A percentile compares a stretch with the other conserved stretches of the same genome.
Evolutionary conservation across 2,797 vertebrate species (phyloP).

Genomic region (Notolabrus celidotus): DNA sequence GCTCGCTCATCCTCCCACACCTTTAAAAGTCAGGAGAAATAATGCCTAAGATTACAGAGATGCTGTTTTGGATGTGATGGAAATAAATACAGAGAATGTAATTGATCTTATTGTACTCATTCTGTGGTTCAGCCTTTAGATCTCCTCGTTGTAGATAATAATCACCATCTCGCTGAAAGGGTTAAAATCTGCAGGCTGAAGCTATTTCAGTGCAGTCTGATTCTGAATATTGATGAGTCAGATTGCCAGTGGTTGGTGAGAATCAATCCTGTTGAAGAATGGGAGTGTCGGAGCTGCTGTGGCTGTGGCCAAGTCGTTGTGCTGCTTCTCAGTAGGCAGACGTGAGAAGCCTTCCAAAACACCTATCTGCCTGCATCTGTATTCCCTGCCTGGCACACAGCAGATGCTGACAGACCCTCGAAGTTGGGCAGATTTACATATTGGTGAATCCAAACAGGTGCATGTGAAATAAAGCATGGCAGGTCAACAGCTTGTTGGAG

Average conservation of each 20-base stretch:
- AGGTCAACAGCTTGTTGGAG: slow-evolving; percentile 68
- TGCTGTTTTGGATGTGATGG: background rate
- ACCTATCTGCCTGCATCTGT: slow-evolving; percentile 60
- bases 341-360: slow-evolving; percentile 72
- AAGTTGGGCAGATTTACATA: slow-evolving; percentile 65
- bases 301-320: slow-evolving; percentile 69
- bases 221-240: slow-evolving; percentile 80
- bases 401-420: slow-evolving; percentile 71
- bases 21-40: background rate
- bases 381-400: slow-evolving; percentile 58
- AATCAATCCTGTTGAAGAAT: slow-evolving; percentile 81
- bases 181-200: slow-evolving; percentile 58
- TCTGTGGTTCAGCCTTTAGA: background rate
- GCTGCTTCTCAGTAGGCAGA: slow-evolving; percentile 60
- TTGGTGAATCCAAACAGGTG: slow-evolving; percentile 66
- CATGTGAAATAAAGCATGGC: slow-evolving; percentile 63
- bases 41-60: background rate
- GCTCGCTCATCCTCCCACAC: background rate
- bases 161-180: slow-evolving; percentile 32
- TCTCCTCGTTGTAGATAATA: slow-evolving; percentile 7
- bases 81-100: background rate
- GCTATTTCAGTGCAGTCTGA: slow-evolving; percentile 67
- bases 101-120: background rate
- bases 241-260: slow-evolving; percentile 69
- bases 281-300: slow-evolving; percentile 64